A percentile compares a stretch with the other conserved stretches of the same genome.
Conservation (phyloP, 2,888 invertebrate genomes). For the Pasiphila rectangulata region DNA sequence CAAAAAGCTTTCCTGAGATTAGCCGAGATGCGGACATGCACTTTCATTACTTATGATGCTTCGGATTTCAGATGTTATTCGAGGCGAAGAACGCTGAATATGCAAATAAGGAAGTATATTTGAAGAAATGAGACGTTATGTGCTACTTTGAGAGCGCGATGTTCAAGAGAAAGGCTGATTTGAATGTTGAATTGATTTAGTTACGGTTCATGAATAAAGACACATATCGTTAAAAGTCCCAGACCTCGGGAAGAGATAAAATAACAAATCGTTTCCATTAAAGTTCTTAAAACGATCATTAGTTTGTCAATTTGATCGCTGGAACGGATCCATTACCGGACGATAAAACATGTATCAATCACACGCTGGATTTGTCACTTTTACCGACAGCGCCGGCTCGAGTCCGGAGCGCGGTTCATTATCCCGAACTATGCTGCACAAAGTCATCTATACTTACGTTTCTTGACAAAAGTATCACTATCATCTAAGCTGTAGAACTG, state of each 20-base stretch:
- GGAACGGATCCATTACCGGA: conserved; percentile 27
- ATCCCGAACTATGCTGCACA: conserved; percentile 6
- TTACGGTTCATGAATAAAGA: background rate
- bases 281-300: conserved; percentile 25
- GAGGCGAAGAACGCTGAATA: background rate
- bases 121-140: background rate
- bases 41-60: conserved; percentile 18
- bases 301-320: conserved; percentile 28
- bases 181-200: no score
- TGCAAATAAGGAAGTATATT: background rate
- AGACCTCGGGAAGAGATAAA: conserved; percentile 7
- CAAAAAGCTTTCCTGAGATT: conserved; percentile 27
- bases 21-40: conserved; percentile 9
- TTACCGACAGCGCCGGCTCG: conserved; percentile 14
- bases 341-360: conserved; percentile 29
- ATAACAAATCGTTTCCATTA: conserved; percentile 31
- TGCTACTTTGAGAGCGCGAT: background rate
- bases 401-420: conserved; percentile 16
- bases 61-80: conserved; percentile 7
- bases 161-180: background rate
- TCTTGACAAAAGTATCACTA: no score
- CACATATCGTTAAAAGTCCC: conserved; percentile 4
- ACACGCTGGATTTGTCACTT: conserved; percentile 29
- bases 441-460: no score
- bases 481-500: background rate